These are phyloP conservation scores for Sminthurides aquaticus DNA, from an alignment of 2,888 invertebrate genomes.

Conservation along the genomic window DNA sequence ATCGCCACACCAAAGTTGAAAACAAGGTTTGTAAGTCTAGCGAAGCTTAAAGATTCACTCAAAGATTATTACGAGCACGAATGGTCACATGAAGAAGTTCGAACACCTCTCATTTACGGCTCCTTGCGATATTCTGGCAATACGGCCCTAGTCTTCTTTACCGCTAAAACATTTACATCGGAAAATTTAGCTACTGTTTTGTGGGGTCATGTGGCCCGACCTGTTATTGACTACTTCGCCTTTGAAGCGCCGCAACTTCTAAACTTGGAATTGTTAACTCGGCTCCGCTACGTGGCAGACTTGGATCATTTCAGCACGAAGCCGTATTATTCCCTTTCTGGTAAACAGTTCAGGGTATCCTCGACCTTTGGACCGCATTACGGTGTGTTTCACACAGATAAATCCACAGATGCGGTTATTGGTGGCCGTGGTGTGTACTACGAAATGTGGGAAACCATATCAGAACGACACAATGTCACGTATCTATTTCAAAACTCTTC, in stretches of 20 bases:
- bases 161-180: neutral
- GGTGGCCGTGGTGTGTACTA: constrained; percentile 22
- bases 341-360: neutral
- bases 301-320: neutral
- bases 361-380: neutral
- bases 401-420: neutral
- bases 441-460: constrained; percentile 18
- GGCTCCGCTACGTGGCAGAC: neutral
- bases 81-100: neutral
- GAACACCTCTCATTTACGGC: neutral
- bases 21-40: too few species aligned
- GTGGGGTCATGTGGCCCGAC: neutral
- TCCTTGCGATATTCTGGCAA: neutral
- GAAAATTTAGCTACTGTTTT: neutral
- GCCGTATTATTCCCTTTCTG: too few species aligned
- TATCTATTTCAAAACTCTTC: constrained; percentile 13
- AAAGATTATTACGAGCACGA: neutral
- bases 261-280: neutral
- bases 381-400: neutral
- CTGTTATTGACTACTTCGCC: neutral
- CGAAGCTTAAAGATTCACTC: too few species aligned
- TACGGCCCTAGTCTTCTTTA: neutral
- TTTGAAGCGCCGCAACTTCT: neutral
- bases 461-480: constrained; percentile 12
- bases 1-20: too few species aligned